Evolutionary conservation across 2,113 vertebrate species (phyloP).

Genomic region (Ursus arctos): DNA sequence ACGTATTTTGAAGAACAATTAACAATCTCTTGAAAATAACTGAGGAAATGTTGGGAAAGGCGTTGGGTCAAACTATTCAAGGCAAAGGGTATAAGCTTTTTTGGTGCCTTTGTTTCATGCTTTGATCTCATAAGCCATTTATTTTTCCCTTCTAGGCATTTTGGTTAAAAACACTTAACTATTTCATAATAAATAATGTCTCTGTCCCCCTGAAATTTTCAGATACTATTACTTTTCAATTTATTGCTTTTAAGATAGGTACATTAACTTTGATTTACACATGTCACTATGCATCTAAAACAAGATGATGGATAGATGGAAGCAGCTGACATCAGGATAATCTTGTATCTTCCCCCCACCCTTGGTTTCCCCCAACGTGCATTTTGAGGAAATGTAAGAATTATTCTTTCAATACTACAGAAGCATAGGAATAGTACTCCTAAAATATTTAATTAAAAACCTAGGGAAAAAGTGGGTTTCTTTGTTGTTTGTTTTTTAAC

Average conservation of each 20-base stretch:
- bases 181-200: background rate
- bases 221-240: background rate
- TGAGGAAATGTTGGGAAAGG: constrained; percentile 22
- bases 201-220: background rate
- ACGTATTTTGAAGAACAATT: constrained; percentile 49
- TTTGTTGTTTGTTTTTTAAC: background rate
- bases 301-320: background rate
- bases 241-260: background rate
- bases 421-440: background rate
- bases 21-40: constrained; percentile 53
- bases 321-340: background rate
- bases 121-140: constrained; percentile 37
- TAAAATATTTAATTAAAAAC: background rate
- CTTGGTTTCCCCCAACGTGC: background rate
- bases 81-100: background rate
- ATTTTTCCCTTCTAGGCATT: background rate
- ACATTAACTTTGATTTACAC: background rate
- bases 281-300: background rate
- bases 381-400: background rate
- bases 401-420: background rate
- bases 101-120: background rate
- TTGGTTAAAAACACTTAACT: constrained; percentile 32
- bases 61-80: constrained; percentile 40
- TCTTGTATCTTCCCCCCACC: background rate
- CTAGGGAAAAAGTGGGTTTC: background rate